Conservation (phyloP, 2,888 invertebrate genomes). For the Philonicus albiceps region DNA sequence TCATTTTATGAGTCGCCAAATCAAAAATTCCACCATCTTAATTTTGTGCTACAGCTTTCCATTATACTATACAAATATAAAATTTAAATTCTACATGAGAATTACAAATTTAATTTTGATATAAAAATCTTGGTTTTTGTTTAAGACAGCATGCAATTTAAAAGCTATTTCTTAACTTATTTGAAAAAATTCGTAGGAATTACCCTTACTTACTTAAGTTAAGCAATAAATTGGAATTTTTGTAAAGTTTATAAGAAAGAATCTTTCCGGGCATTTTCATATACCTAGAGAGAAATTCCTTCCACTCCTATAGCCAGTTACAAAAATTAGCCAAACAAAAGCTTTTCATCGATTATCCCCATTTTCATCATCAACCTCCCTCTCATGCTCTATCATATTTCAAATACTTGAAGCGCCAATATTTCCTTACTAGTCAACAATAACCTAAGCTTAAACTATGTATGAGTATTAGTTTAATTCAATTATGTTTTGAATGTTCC, state of each 20-base stretch:
- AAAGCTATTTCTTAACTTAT: too few species aligned
- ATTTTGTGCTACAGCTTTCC: too few species aligned
- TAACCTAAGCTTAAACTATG: not conserved
- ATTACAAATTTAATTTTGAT: too few species aligned
- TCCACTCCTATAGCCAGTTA: not conserved
- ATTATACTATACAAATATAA: too few species aligned
- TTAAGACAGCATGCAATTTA: too few species aligned
- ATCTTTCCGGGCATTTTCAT: too few species aligned
- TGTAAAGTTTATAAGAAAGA: not conserved
- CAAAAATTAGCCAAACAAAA: not conserved
- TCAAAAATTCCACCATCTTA: too few species aligned
- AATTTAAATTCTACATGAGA: too few species aligned
- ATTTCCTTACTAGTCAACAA: not conserved
- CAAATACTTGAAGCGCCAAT: not conserved
- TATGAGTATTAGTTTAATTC: not conserved
- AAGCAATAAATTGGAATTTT: not conserved
- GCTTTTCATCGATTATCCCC: not conserved
- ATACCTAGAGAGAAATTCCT: too few species aligned
- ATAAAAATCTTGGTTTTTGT: too few species aligned
- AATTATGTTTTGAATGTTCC: not conserved
- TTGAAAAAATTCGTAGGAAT: not conserved
- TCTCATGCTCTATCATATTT: not conserved
- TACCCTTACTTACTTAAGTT: not conserved
- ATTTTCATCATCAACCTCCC: too few species aligned
- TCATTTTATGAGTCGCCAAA: too few species aligned